Evolutionary conservation across 2,113 vertebrate species (phyloP), one percentile per base, ranked within the genome.

Genomic region (human (Homo sapiens)): DNA sequence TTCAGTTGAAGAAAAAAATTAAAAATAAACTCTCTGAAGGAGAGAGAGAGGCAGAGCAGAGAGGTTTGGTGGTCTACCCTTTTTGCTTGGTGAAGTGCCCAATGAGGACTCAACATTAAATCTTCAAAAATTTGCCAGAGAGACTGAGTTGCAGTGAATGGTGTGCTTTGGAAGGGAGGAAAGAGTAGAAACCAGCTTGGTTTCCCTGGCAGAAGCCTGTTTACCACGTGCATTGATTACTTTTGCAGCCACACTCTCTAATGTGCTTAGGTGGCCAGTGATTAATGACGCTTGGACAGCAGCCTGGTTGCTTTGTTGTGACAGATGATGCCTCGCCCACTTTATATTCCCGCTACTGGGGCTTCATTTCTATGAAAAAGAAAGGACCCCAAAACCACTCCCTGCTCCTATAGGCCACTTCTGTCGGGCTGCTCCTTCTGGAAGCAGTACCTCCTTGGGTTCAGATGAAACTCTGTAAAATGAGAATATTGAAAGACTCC

Each of bases 221-320:
- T 97, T 92, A 87, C 97, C 73, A 93, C 45, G 64, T 87, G 78
- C 92, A 95, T 97, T 66, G 92, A 97, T 98, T 97, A 95, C 88
- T 97, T 94, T 90, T 72, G 70, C 81, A 91, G 76, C 90, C 90
- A 8, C 18, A 22, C 89, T 96, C 78, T 86, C 45, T 98, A 97
- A 97, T 92, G 87, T 96, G 90, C 88, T 97, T 98, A 96, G 89
- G 87, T 94, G 93, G 97, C 85, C 91, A 52, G 97, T 98, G 98
- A 97, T 97, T 97, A 97, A 97, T 96, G 97, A 89, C 45, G 94
- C 84, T 80, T 94, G 96, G 97, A 89, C 94, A 89, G 96, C 86
- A 93, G 91, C 95, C 90, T 96, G 93, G 64, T 86, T 96, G 92
- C 93, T 82, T 43, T 98, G 84, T 76, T 93, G 9, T 48, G 61